Conservation (phyloP, 2,113 vertebrate genomes). For the Hyla sarda region DNA sequence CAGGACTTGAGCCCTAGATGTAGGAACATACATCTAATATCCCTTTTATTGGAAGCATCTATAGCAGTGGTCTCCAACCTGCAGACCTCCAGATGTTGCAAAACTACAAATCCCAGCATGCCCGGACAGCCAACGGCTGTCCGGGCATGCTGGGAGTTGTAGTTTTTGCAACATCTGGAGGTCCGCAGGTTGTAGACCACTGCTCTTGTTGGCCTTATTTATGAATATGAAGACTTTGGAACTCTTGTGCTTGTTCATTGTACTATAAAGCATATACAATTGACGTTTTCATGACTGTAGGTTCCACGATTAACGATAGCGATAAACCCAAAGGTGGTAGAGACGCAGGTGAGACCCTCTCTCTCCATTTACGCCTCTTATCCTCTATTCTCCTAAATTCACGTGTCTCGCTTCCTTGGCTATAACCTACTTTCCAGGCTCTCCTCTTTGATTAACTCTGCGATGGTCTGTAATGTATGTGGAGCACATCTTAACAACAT, state of each 20-base stretch:
- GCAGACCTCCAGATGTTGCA: too few relatives aligned
- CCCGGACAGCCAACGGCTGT: too few relatives aligned
- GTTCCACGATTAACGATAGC: slow-evolving; percentile 58
- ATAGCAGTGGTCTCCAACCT: too few relatives aligned
- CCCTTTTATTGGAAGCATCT: too few relatives aligned
- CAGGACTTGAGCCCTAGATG: too few relatives aligned
- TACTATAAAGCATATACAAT: not conserved
- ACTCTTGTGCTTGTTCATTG: not conserved
- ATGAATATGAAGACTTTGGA: not conserved
- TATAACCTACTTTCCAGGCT: not conserved
- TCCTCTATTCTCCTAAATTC: not conserved
- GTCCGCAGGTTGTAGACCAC: too few relatives aligned
- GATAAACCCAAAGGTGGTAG: slow-evolving; percentile 60
- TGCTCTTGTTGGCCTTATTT: too few relatives aligned
- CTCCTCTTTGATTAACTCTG: not conserved
- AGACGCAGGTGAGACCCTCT: slow-evolving; percentile 63
- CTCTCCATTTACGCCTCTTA: not conserved
- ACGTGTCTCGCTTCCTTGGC: not conserved
- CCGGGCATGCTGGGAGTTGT: too few relatives aligned
- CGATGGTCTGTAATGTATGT: not conserved
- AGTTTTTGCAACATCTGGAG: too few relatives aligned
- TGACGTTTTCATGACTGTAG: slow-evolving; percentile 39
- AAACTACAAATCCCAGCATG: too few relatives aligned
- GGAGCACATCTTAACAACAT: not conserved
- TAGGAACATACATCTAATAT: too few relatives aligned